Evolutionary conservation across 2,888 invertebrate genomes (phyloP).

Genomic region (Subacronicta megacephala): DNA sequence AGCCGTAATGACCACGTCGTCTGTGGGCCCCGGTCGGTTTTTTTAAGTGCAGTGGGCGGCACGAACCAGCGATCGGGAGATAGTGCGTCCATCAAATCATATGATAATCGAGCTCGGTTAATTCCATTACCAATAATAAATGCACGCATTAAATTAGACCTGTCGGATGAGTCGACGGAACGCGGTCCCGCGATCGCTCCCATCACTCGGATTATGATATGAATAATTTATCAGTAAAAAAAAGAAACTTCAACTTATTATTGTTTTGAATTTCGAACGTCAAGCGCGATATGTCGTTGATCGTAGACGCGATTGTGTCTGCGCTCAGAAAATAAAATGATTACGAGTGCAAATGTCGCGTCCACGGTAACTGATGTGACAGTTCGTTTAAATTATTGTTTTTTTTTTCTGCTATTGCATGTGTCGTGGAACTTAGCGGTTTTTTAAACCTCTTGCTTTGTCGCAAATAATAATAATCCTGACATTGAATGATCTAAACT

Average conservation of each 20-base stretch:
- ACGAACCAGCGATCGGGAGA: conserved; percentile 79
- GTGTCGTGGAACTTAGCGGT: conserved; percentile 17
- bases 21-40: conserved; percentile 72
- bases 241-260: conserved; percentile 75
- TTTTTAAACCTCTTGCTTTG: conserved; percentile 38
- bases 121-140: conserved; percentile 90
- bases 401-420: conserved; percentile 25
- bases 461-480: conserved; percentile 32
- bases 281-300: conserved; percentile 77
- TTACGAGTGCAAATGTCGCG: conserved; percentile 66
- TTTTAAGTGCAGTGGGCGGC: conserved; percentile 84
- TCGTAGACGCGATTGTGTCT: conserved; percentile 73
- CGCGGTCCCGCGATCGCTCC: conserved; percentile 77
- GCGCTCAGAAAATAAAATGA: conserved; percentile 64
- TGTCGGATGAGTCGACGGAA: conserved; percentile 88
- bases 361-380: conserved; percentile 56
- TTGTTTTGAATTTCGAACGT: conserved; percentile 85
- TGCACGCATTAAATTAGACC: conserved; percentile 89
- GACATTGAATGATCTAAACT: conserved; percentile 27
- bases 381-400: conserved; percentile 49
- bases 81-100: conserved; percentile 89
- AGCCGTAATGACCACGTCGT: conserved; percentile 85
- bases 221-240: conserved; percentile 88
- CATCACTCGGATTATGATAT: conserved; percentile 88
- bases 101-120: conserved; percentile 89